A percentile compares a stretch with the other conserved stretches of the same genome.
Evolutionary conservation across 2,888 invertebrate genomes (phyloP).

Genomic region (Chymomyza amoena): DNA sequence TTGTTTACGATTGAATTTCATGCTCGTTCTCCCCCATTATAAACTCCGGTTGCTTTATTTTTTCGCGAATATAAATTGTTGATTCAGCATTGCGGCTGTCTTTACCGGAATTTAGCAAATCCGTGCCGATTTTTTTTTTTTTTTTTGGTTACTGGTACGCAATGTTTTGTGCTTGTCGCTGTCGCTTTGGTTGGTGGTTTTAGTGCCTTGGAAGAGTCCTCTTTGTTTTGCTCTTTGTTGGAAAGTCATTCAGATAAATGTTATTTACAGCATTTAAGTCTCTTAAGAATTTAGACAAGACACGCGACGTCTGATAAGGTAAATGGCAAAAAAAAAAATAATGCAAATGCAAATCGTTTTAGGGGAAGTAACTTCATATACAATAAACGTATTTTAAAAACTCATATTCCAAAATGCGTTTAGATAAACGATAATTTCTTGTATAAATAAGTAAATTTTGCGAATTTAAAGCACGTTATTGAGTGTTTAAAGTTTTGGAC

Average conservation of each 20-base stretch:
- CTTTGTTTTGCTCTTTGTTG: constrained; percentile 22
- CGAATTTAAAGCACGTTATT: not conserved
- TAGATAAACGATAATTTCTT: constrained; percentile 73
- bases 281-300: constrained; percentile 37
- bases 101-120: constrained; percentile 56
- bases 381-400: constrained; percentile 40
- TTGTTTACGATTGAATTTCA: constrained; percentile 79
- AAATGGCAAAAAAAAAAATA: constrained; percentile 49
- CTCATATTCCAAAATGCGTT: constrained; percentile 44
- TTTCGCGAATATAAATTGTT: constrained; percentile 70
- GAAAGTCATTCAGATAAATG: constrained; percentile 52
- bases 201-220: constrained; percentile 27
- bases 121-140: constrained; percentile 55
- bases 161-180: constrained; percentile 23
- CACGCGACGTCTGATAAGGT: constrained; percentile 49
- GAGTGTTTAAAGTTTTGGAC: not conserved
- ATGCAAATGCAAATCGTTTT: constrained; percentile 37
- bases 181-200: constrained; percentile 12
- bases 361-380: constrained; percentile 36
- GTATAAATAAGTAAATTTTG: constrained; percentile 65
- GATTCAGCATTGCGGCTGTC: constrained; percentile 35
- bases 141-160: constrained; percentile 10
- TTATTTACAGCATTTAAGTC: constrained; percentile 58
- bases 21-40: constrained; percentile 43
- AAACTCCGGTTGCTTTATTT: constrained; percentile 28